Evolutionary conservation across 2,888 invertebrate species (phyloP).

Genomic region (Philereme transversata): DNA sequence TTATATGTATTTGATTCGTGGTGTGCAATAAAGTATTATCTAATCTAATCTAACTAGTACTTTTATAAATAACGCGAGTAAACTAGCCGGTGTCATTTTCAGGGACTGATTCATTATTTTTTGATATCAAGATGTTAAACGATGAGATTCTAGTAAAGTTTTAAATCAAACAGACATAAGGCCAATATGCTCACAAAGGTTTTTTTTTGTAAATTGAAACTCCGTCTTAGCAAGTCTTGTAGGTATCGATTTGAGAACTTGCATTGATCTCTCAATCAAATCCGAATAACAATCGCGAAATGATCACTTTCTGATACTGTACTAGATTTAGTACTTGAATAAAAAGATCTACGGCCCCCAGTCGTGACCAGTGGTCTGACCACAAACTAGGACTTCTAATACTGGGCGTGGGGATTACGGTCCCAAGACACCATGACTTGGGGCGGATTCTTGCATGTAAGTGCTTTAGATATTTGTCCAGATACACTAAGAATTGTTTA

Average conservation of each 20-base stretch:
- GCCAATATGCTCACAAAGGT: too few relatives aligned
- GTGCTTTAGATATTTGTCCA: conserved; percentile 20
- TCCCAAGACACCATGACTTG: conserved; percentile 25
- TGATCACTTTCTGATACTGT: neutral
- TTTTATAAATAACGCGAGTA: too few relatives aligned
- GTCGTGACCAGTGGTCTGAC: conserved; percentile 27
- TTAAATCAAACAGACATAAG: too few relatives aligned
- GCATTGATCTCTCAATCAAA: neutral
- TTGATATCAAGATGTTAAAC: too few relatives aligned
- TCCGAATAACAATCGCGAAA: neutral
- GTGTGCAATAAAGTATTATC: too few relatives aligned
- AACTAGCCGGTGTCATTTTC: too few relatives aligned
- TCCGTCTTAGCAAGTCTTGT: too few relatives aligned
- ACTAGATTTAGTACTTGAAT: neutral
- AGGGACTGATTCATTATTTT: too few relatives aligned
- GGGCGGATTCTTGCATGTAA: conserved; percentile 20
- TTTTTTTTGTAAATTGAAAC: too few relatives aligned
- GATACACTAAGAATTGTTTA: conserved; percentile 12
- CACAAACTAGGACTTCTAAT: conserved; percentile 21
- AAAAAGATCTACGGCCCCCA: conserved; percentile 15
- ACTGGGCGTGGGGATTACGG: conserved; percentile 24
- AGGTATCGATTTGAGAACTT: too few relatives aligned
- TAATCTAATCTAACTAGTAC: neutral
- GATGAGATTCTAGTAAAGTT: too few relatives aligned
- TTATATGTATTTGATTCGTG: too few relatives aligned